Evolutionary conservation across 2,888 invertebrate genomes (phyloP).

Genomic region (Athalia circularis): DNA sequence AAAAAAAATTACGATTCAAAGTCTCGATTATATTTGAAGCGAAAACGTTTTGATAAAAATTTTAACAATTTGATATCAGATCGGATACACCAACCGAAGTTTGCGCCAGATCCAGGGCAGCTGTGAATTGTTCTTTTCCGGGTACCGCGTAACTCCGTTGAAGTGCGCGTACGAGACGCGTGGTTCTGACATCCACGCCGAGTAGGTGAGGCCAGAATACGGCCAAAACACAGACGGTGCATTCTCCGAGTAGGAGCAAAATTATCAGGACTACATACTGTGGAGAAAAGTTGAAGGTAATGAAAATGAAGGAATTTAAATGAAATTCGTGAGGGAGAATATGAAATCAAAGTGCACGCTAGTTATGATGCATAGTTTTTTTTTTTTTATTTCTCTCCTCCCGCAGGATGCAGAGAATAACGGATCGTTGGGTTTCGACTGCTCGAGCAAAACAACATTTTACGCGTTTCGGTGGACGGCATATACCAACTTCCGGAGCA

Average conservation of each 20-base stretch:
- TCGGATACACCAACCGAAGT: constrained; percentile 69
- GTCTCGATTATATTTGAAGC: too few relatives aligned
- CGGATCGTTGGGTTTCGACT: neutral
- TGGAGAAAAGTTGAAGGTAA: constrained; percentile 49
- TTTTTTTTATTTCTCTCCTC: neutral
- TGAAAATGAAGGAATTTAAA: too few relatives aligned
- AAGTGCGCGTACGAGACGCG: constrained; percentile 82
- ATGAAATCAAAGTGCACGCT: too few relatives aligned
- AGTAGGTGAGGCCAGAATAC: constrained; percentile 87
- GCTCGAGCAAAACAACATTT: constrained; percentile 24
- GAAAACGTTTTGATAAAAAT: too few relatives aligned
- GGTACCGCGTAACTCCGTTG: constrained; percentile 87
- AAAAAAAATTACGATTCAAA: neutral
- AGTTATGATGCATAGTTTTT: too few relatives aligned
- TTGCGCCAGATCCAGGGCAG: constrained; percentile 88
- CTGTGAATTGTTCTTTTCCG: constrained; percentile 84
- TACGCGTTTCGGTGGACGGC: constrained; percentile 4
- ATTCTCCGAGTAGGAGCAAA: constrained; percentile 81
- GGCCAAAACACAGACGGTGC: constrained; percentile 82
- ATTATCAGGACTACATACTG: constrained; percentile 85
- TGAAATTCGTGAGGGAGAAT: too few relatives aligned
- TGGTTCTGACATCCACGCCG: constrained; percentile 82
- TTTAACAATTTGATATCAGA: neutral
- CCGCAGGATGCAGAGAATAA: constrained; percentile 5
- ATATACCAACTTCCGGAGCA: constrained; percentile 5